Conservation (phyloP, 2,113 vertebrate genomes). For the Nicator chloris region DNA sequence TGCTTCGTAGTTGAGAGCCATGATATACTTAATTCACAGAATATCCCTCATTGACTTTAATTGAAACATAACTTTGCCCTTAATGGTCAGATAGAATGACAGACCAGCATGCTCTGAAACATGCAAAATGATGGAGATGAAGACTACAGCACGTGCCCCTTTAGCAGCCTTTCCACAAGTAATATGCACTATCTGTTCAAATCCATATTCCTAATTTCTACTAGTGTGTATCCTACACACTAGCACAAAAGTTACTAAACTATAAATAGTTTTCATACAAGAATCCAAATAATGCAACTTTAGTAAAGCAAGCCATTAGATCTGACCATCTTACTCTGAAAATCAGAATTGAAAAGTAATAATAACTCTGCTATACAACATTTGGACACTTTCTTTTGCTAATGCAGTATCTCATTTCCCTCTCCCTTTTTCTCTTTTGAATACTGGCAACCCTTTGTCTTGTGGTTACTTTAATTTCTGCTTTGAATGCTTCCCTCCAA, state of each 20-base stretch:
- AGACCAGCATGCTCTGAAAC: background rate
- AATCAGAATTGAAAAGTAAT: background rate
- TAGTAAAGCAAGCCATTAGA: background rate
- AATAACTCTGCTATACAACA: background rate
- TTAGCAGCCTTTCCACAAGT: background rate
- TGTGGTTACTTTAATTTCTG: slow-evolving; percentile 53
- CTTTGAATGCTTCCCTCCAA: slow-evolving; percentile 47
- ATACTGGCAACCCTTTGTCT: slow-evolving; percentile 2
- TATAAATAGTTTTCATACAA: background rate
- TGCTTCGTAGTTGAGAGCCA: background rate
- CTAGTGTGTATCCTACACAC: background rate
- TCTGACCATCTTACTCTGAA: background rate
- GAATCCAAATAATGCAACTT: background rate
- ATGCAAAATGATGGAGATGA: background rate
- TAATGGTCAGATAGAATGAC: background rate
- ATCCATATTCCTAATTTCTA: background rate
- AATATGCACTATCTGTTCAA: background rate
- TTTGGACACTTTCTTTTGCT: background rate
- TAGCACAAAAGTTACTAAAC: background rate
- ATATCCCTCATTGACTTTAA: background rate
- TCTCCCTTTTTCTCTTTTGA: background rate
- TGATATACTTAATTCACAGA: background rate
- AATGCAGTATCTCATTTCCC: slow-evolving; percentile 21
- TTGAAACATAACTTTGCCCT: background rate
- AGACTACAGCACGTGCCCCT: background rate